Evolutionary conservation across 2,797 vertebrate species (phyloP).

Genomic region (Hapalemur alaotrensis): DNA sequence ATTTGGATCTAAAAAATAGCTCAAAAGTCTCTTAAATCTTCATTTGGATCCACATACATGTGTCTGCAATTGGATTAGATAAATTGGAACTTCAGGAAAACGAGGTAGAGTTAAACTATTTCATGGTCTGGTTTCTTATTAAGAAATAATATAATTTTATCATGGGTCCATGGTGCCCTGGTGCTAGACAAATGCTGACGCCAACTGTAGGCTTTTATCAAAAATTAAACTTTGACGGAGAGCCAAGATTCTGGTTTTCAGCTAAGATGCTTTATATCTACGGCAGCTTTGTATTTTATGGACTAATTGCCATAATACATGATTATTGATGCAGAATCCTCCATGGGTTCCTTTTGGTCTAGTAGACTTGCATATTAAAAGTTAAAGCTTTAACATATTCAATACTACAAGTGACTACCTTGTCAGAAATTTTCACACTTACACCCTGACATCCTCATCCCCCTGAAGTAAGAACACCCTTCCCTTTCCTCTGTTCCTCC

Average conservation of each 20-base stretch:
- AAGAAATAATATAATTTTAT: conserved; percentile 64
- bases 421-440: conserved; percentile 43
- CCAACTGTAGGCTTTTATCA: conserved; percentile 56
- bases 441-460: background rate
- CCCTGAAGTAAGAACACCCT: background rate
- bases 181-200: conserved; percentile 29
- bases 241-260: conserved; percentile 39
- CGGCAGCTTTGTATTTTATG: background rate
- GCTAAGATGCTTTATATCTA: conserved; percentile 35
- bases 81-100: conserved; percentile 53
- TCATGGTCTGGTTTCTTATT: conserved; percentile 54
- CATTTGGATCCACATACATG: conserved; percentile 35
- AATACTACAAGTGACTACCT: conserved; percentile 9
- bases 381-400: conserved; percentile 31
- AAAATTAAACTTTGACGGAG: conserved; percentile 54
- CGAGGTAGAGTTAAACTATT: conserved; percentile 43
- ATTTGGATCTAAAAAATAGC: conserved; percentile 48
- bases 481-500: background rate
- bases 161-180: background rate
- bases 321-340: conserved; percentile 39
- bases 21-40: conserved; percentile 48
- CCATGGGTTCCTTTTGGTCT: conserved; percentile 32
- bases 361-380: conserved; percentile 4
- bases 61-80: conserved; percentile 58
- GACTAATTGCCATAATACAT: conserved; percentile 42